Percentiles rank a stretch among this genome's conserved stretches.
phyloP scores from a whole-genome alignment of 1,140 invertebrate species.

The Drosophila lacteicornis region DNA sequence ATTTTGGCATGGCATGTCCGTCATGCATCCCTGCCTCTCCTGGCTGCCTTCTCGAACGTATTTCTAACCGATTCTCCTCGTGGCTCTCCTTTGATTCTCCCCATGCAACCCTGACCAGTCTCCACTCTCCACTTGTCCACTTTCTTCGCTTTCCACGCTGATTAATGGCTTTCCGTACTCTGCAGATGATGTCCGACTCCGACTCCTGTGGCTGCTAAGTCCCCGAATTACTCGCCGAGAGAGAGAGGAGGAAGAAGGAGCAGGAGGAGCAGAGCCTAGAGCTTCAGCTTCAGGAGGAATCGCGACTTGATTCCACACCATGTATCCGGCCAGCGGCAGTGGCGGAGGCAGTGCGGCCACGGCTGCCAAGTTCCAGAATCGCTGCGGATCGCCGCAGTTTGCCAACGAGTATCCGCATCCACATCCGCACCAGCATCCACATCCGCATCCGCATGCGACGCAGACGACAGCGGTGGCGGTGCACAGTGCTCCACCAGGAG shows the following conservation, averaged over 20 bases:
- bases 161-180: constrained; percentile 66
- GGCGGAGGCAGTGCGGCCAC: constrained; percentile 51
- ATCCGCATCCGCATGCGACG: constrained; percentile 27
- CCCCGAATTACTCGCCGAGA: background rate
- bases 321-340: constrained; percentile 65
- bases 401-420: constrained; percentile 72
- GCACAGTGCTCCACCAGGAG: constrained; percentile 51
- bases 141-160: constrained; percentile 55
- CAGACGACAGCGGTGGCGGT: constrained; percentile 68
- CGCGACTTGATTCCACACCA: background rate
- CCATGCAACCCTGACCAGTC: background rate
- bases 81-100: background rate
- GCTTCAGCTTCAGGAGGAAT: background rate
- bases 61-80: background rate
- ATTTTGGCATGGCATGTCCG: constrained; percentile 81
- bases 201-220: constrained; percentile 24
- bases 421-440: constrained; percentile 46
- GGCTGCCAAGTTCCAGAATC: constrained; percentile 73
- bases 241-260: background rate
- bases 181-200: constrained; percentile 46
- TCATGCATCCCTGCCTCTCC: constrained; percentile 60
- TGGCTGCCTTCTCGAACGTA: constrained; percentile 3
- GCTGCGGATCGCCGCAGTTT: constrained; percentile 79
- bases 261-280: background rate
- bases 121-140: constrained; percentile 2